Conservation (phyloP, 2,797 vertebrate species). For the Muscicapa striata region DNA sequence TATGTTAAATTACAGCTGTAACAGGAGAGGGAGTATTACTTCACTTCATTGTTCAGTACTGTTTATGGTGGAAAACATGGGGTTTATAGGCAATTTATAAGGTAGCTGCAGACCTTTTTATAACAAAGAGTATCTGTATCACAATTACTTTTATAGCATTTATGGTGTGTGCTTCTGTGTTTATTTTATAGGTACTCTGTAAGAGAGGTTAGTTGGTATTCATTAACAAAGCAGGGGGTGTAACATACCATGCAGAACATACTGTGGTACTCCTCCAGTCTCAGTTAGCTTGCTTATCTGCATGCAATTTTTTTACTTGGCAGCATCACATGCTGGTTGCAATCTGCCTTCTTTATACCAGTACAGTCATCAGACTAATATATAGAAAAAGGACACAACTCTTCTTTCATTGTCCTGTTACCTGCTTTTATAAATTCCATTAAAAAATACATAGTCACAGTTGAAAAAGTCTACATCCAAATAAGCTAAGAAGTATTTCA, state of each 20-base stretch:
- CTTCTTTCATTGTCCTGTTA: not conserved
- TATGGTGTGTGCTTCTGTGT: not conserved
- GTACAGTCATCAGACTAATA: not conserved
- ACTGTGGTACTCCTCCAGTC: not conserved
- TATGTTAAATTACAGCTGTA: not conserved
- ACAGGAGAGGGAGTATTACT: not conserved
- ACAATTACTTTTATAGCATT: not conserved
- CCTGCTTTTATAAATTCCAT: not conserved
- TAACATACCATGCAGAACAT: not conserved
- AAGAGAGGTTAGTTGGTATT: not conserved
- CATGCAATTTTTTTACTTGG: not conserved
- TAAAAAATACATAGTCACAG: not conserved
- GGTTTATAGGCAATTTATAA: conserved; percentile 10
- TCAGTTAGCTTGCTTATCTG: not conserved
- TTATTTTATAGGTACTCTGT: not conserved
- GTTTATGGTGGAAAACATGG: not conserved
- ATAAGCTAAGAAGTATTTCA: not conserved
- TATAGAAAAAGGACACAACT: not conserved
- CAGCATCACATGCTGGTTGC: not conserved
- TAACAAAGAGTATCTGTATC: conserved; percentile 18
- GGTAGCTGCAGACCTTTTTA: conserved; percentile 15
- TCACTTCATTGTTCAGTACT: not conserved
- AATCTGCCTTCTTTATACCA: not conserved
- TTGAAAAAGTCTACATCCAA: not conserved
- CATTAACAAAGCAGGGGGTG: not conserved